These are phyloP conservation scores for Phyllostomus hastatus DNA, from an alignment of 2,113 vertebrate genomes.

Conservation along the genomic window DNA sequence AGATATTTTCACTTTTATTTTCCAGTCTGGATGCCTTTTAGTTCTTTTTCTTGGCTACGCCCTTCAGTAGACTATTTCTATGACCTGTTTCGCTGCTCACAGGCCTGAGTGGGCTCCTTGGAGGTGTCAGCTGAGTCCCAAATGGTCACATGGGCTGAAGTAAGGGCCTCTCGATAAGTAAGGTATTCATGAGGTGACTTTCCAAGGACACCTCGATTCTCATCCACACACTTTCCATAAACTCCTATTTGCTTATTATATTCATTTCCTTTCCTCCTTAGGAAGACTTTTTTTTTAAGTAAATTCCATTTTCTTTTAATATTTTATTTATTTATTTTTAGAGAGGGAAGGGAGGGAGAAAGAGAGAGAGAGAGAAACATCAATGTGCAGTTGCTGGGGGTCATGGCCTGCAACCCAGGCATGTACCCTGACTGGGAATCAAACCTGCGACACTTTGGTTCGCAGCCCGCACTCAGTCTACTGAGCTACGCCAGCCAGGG, in stretches of 20 bases:
- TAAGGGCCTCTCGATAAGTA: not conserved
- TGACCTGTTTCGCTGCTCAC: not conserved
- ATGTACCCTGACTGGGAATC: too few species aligned
- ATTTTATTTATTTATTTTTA: too few species aligned
- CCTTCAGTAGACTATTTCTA: not conserved
- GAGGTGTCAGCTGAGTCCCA: not conserved
- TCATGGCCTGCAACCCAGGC: too few species aligned
- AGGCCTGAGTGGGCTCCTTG: not conserved
- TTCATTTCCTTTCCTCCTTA: not conserved
- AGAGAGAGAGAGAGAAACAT: too few species aligned
- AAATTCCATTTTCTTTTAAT: too few species aligned
- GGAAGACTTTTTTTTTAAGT: not conserved
- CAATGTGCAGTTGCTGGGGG: too few species aligned
- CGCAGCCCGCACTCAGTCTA: too few species aligned
- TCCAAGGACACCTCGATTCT: not conserved
- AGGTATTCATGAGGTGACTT: not conserved
- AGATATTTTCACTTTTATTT: not conserved
- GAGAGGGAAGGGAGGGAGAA: too few species aligned
- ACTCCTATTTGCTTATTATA: not conserved
- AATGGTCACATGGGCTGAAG: not conserved
- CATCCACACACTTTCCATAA: not conserved
- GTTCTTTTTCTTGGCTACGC: not conserved
- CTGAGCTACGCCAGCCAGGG: too few species aligned
- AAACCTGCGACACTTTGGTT: too few species aligned
- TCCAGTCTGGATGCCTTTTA: not conserved